Evolutionary conservation across 2,113 vertebrate genomes (phyloP), one percentile per base, ranked within the genome.

Genomic region (Campylorhamphus procurvoides): DNA sequence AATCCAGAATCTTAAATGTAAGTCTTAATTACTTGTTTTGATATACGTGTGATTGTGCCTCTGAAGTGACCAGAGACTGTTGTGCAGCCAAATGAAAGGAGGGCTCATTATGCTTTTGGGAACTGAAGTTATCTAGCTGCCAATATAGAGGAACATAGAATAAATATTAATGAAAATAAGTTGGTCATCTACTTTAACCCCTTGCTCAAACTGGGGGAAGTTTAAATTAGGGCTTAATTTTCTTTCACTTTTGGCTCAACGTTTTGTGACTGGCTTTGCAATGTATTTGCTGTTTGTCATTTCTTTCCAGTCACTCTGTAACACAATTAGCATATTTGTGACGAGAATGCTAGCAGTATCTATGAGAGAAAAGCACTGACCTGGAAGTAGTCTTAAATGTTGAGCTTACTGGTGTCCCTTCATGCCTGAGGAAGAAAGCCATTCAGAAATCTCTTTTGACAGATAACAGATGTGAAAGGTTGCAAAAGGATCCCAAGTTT

Each of bases 101-200:
- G 9, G 22, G 16, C 17, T 87, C 0, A 0, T 2, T 2, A 1
- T 68, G 28, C 19, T 64, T 83, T 73, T n/a, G 68, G 23, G 28
- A 92, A 71, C 20, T 42, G 16, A 73, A n/a, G 12, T 42, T 62
- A 24, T 35, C 69, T 33, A 50, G 29, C 33, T 93, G 53, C 8
- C 27, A 22, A 29, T 72, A 40, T 3, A 80, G 9, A 67, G 33
- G 24, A 64, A 58, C 15, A 35, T 6, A 55, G 33, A 78, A 40
- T 49, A 74, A 84, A 58, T 24, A 44, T 63, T 35, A 49, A 60
- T 24, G 12, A 80, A 90, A 62, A 37, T 19, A 67, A 42, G 0
- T 14, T 81, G 10, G 24, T n/a, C 2, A 3, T 67, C 16, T 47
- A 39, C 22, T 49, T 86, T 47, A 92, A 73, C 4, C 8, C 5